Evolutionary conservation across 2,888 invertebrate species (phyloP).

Genomic region (Oxycera nigricornis): DNA sequence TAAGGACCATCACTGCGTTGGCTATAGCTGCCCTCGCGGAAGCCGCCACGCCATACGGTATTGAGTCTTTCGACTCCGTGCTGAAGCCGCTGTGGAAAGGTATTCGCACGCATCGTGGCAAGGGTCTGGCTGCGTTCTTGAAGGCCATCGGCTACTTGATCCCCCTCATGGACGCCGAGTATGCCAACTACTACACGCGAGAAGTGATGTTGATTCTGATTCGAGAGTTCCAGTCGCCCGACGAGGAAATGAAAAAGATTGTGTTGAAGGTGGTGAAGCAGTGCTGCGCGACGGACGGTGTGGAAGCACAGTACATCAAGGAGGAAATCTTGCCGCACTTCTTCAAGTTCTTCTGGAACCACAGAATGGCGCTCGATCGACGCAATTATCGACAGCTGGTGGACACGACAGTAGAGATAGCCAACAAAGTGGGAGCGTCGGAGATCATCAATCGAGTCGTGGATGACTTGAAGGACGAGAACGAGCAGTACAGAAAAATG

Average conservation of each 20-base stretch:
- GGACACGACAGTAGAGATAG: slow-evolving; percentile 99
- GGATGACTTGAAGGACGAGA: slow-evolving; percentile 99
- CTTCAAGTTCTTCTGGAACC: slow-evolving; percentile 99
- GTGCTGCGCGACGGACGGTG: slow-evolving; percentile 99
- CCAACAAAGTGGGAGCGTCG: slow-evolving; percentile 99
- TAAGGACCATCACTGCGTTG: slow-evolving; percentile 97
- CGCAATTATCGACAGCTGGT: slow-evolving; percentile 98
- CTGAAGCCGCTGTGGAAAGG: slow-evolving; percentile 99
- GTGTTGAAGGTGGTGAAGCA: slow-evolving; percentile 99
- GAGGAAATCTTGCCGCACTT: slow-evolving; percentile 98
- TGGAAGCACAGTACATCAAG: slow-evolving; percentile 98
- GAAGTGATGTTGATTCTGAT: slow-evolving; percentile 94
- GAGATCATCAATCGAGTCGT: slow-evolving; percentile 99
- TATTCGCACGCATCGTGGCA: slow-evolving; percentile 87
- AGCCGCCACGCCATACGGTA: slow-evolving; percentile 99
- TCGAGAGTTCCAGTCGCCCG: slow-evolving; percentile 99
- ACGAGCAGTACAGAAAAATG: slow-evolving; percentile 99
- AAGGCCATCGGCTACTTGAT: slow-evolving; percentile 99
- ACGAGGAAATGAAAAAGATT: slow-evolving; percentile 99
- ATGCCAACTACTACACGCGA: slow-evolving; percentile 98
- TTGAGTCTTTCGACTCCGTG: slow-evolving; percentile 99
- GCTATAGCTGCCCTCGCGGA: slow-evolving; percentile 98
- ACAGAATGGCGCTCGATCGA: slow-evolving; percentile 98
- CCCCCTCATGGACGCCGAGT: slow-evolving; percentile 99
- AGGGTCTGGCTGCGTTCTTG: slow-evolving; percentile 98